A percentile compares a stretch with the other conserved stretches of the same genome.
These are phyloP conservation scores for Euura lappo DNA, from an alignment of 1,140 invertebrate genomes.

Conservation along the genomic window DNA sequence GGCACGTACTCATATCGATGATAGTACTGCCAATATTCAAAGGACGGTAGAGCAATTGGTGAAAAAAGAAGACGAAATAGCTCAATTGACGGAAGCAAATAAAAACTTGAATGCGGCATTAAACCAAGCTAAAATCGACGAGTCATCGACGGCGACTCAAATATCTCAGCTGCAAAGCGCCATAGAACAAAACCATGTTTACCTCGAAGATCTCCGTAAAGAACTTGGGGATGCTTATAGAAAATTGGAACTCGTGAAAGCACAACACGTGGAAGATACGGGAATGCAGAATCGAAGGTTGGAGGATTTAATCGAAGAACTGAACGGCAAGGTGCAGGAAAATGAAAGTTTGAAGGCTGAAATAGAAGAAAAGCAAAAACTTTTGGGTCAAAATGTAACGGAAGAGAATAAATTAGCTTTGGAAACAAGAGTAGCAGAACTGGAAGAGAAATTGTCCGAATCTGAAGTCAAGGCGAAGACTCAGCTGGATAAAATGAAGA, in stretches of 20 bases:
- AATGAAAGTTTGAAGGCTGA: constrained; percentile 38
- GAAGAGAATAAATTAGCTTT: constrained; percentile 36
- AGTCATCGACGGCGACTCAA: constrained; percentile 48
- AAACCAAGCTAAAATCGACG: constrained; percentile 40
- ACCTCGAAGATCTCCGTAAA: constrained; percentile 45
- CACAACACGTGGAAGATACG: constrained; percentile 43
- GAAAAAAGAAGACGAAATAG: constrained; percentile 35
- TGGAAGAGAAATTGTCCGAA: constrained; percentile 42
- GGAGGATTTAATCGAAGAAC: constrained; percentile 42
- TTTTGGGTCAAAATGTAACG: constrained; percentile 30
- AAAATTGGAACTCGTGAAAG: constrained; percentile 59
- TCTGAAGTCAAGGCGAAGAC: constrained; percentile 37
- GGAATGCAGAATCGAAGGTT: constrained; percentile 39
- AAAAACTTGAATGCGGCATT: constrained; percentile 11
- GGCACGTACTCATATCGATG: constrained; percentile 37
- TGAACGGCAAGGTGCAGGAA: constrained; percentile 35
- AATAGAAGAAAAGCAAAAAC: constrained; percentile 36
- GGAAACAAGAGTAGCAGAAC: constrained; percentile 38
- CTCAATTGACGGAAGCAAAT: constrained; percentile 22
- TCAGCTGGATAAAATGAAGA: constrained; percentile 75
- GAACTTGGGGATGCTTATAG: constrained; percentile 55
- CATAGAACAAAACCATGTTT: constrained; percentile 48
- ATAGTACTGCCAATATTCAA: constrained; percentile 36
- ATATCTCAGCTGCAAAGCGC: constrained; percentile 42
- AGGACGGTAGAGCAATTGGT: constrained; percentile 34